Conservation (phyloP, 1,140 invertebrate species). For the Drosophila obscura region DNA sequence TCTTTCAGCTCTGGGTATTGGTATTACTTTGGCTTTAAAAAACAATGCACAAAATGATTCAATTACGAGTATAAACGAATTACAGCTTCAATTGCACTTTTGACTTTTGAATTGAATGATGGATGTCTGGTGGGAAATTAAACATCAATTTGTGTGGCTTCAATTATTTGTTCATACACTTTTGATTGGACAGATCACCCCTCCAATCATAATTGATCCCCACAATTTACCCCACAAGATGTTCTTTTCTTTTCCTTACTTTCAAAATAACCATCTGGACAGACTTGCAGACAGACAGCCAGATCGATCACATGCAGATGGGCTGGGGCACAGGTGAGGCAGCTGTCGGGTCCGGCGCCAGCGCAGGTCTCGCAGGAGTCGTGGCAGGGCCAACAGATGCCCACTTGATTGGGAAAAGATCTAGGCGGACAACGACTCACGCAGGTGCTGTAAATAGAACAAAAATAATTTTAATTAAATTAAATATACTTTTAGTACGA, state of each 20-base stretch:
- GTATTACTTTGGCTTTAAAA: no score
- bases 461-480: neutral
- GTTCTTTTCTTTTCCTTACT: conserved; percentile 84
- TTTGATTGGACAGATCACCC: no score
- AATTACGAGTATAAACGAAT: no score
- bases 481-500: neutral
- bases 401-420: conserved; percentile 90
- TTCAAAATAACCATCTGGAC: conserved; percentile 93
- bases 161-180: no score
- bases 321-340: conserved; percentile 91
- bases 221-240: neutral
- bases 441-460: conserved; percentile 86
- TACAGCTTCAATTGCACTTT: no score
- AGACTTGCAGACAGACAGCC: conserved; percentile 92
- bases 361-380: conserved; percentile 93
- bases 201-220: neutral
- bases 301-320: conserved; percentile 91
- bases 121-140: no score
- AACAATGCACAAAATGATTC: no score
- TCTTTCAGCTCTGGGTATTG: no score
- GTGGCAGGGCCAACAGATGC: conserved; percentile 92
- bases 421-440: conserved; percentile 91
- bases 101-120: no score
- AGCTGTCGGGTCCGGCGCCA: conserved; percentile 92
- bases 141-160: no score